Evolutionary conservation across 2,888 invertebrate species (phyloP).

Genomic region (Tachina grossa): DNA sequence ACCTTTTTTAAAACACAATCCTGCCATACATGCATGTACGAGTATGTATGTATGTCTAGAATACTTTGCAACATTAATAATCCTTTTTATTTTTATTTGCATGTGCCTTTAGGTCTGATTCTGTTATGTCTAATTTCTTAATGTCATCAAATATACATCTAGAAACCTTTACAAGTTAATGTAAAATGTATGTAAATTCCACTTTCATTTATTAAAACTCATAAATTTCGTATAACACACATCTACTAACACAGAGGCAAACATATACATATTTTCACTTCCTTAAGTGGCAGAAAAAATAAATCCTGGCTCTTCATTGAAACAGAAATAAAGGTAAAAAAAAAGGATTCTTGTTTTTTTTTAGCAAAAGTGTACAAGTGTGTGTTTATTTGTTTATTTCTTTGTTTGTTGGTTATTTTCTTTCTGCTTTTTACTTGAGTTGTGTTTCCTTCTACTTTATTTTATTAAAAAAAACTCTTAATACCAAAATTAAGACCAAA

Average conservation of each 20-base stretch:
- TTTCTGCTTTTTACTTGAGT: background rate
- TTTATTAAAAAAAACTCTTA: too few species aligned
- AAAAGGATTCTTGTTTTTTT: constrained; percentile 30
- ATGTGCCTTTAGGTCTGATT: background rate
- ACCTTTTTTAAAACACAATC: background rate
- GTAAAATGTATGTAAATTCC: constrained; percentile 65
- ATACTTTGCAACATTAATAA: background rate
- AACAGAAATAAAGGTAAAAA: constrained; percentile 35
- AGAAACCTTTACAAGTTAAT: constrained; percentile 65
- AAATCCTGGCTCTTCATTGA: constrained; percentile 48
- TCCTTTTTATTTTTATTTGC: background rate
- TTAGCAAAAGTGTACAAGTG: constrained; percentile 10
- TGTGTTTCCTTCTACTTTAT: background rate
- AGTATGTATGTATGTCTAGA: background rate
- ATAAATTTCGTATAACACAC: background rate
- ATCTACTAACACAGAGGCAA: too few species aligned
- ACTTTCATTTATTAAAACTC: constrained; percentile 2
- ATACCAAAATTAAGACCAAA: too few species aligned
- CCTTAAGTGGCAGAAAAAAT: constrained; percentile 7
- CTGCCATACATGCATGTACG: background rate
- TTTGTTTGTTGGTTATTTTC: background rate
- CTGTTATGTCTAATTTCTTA: constrained; percentile 51
- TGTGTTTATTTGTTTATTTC: constrained; percentile 55
- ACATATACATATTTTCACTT: background rate
- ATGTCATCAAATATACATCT: constrained; percentile 63